These are phyloP conservation scores for Andrena fulva DNA, from an alignment of 2,888 invertebrate genomes.

Conservation along the genomic window DNA sequence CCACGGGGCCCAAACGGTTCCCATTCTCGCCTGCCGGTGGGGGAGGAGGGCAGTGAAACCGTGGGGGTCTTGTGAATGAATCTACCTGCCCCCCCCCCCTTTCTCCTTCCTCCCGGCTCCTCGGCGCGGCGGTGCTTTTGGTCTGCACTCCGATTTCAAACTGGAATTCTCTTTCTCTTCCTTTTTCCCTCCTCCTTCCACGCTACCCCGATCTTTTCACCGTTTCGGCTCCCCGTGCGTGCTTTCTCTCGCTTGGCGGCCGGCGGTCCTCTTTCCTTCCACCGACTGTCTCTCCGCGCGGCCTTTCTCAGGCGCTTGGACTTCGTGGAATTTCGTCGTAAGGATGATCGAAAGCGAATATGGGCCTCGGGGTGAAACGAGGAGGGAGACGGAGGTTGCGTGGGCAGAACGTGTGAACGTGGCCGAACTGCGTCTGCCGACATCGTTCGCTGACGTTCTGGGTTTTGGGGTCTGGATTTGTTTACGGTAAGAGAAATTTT, in stretches of 20 bases:
- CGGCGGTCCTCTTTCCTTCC: slow-evolving; percentile 20
- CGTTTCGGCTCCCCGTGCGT: slow-evolving; percentile 27
- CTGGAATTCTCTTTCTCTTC: slow-evolving; percentile 57
- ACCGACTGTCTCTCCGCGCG: slow-evolving; percentile 30
- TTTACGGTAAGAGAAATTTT: slow-evolving; percentile 3
- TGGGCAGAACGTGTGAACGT: slow-evolving; percentile 67
- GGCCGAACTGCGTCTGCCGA: slow-evolving; percentile 26
- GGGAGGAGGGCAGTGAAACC: slow-evolving; percentile 58
- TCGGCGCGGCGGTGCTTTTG: slow-evolving; percentile 69
- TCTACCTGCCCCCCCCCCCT: slow-evolving; percentile 68
- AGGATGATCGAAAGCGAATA: slow-evolving; percentile 70
- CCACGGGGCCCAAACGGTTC: slow-evolving; percentile 68
- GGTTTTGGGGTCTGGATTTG: slow-evolving; percentile 12
- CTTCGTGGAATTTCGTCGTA: slow-evolving; percentile 66
- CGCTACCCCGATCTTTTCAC: slow-evolving; percentile 24
- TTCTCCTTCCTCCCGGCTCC: background rate
- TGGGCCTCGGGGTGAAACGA: slow-evolving; percentile 37
- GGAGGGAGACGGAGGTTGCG: slow-evolving; percentile 47
- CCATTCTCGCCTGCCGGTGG: slow-evolving; percentile 50
- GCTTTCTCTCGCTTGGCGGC: slow-evolving; percentile 21
- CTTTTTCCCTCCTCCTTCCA: background rate
- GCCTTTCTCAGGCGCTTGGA: slow-evolving; percentile 51
- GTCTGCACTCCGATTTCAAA: slow-evolving; percentile 71
- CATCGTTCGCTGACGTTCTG: slow-evolving; percentile 21
- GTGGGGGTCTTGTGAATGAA: slow-evolving; percentile 80